Evolutionary conservation across 2,888 invertebrate species (phyloP), one percentile per base, ranked within the genome.

Genomic region (Octonoba sinensis): DNA sequence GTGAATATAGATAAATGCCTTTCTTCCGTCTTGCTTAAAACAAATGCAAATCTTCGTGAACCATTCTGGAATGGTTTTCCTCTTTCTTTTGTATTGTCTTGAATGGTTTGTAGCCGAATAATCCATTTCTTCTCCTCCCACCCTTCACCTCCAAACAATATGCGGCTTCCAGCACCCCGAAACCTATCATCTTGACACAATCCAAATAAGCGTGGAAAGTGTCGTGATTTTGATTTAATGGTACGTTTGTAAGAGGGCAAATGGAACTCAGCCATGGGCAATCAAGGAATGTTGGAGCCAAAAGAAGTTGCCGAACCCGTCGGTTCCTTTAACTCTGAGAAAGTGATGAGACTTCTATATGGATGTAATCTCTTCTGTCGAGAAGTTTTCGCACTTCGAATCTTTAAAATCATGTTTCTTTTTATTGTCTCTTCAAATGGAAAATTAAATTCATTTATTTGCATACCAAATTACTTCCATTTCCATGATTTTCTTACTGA

Each of bases 201-300:
- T 16, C 27, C 69, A 69, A 77, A 60, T 64, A 77, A 56, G 69
- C 70, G 62, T 54, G 54, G 36, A 36, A 27, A 36, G 64, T 56
- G 36, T 64, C 47, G 16, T 27, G 77, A 75, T 75, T 77, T 77
- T 77, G 69, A 77, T 77, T 77, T 77, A 77, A 77, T 77, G 70
- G 64, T 70, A 62, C 62, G 59, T 77, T 69, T 64, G 46, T 59
- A 75, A 66, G 54, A 47, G 36, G 44, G 69, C 60, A 69, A 70
- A 70, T 60, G 69, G 67, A 70, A 22, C 59, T 77, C 57, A 44
- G 69, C 54, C n/a, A 46, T 44, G 47, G 51, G 70, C 70, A 77
- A 77, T 77, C 77, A 70, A 66, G 62, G 70, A 77, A 54, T 64
- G 20, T 59, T 60, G 75, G 75, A 67, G 75, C 75, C 75, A 20